Evolutionary conservation across 2,888 invertebrate genomes (phyloP).

Genomic region (Drosophila paramelanica): DNA sequence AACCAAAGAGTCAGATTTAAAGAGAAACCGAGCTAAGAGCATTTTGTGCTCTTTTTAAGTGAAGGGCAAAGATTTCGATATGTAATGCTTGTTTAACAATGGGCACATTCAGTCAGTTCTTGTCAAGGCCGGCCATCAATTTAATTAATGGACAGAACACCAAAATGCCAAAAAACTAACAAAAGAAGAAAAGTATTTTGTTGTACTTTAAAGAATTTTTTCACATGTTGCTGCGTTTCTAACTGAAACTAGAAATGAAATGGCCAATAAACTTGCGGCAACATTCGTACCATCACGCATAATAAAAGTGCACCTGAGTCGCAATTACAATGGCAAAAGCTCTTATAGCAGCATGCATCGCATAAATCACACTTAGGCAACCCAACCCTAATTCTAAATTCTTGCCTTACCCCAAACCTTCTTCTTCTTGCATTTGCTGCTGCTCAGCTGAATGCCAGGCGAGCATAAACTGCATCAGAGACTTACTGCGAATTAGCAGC

Average conservation of each 20-base stretch:
- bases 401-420: constrained; percentile 13
- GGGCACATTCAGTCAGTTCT: constrained; percentile 5
- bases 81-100: constrained; percentile 21
- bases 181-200: background rate
- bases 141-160: background rate
- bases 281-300: constrained; percentile 2
- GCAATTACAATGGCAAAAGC: constrained; percentile 49
- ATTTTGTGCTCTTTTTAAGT: background rate
- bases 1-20: background rate
- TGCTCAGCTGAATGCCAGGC: constrained; percentile 40
- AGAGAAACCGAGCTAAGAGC: constrained; percentile 21
- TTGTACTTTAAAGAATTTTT: background rate
- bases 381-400: constrained; percentile 3
- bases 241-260: background rate
- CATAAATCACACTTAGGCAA: constrained; percentile 68
- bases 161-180: background rate
- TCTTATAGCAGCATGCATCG: constrained; percentile 30
- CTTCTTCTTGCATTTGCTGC: constrained; percentile 9
- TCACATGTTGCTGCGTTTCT: background rate
- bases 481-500: constrained; percentile 30
- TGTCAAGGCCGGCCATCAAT: constrained; percentile 13
- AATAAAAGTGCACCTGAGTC: constrained; percentile 15
- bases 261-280: constrained; percentile 3
- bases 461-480: constrained; percentile 48
- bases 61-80: constrained; percentile 33